Base-by-base conservation (phyloP, 1,140 invertebrate genomes). In the Drosophila trapezifrons region DNA sequence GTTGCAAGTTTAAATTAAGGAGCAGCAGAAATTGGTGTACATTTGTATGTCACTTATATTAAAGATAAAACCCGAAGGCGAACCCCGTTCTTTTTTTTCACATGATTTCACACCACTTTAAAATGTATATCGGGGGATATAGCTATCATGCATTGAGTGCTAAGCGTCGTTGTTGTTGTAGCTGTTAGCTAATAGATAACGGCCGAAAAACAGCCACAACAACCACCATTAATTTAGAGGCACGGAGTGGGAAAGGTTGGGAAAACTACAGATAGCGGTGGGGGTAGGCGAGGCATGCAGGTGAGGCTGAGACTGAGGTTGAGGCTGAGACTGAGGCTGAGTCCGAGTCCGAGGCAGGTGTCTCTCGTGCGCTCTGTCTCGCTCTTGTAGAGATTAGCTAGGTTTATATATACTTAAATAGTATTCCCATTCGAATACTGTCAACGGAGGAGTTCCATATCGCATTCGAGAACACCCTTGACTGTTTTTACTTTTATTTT, bases 171-270 rank as follows among this genome's bases (percentile, higher is more conserved):
- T 66, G 42, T 27, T 57, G 60, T 49, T 40, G 47, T 38, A 47
- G 71, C 69, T 55, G 59, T 73, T 76, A 38, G 62, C 54, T 76
- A 76, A 76, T 76, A 76, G 73, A 76, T 76, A 66, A 59, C 71
- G 55, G 46, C 32, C 59, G 22, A 45, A 20, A 17, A 46, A 56
- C 65, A 54, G 46, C 66, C 40, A 32, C 71, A 74, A 35, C 67
- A 70, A 70, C 51, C 32, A 71, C 69, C 67, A 47, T 71, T 57
- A 63, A 74, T 38, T 75, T 52, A 51, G 62, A 52, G 73, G 72
- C 73, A 57, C 65, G 18, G 70, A 71, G 18, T 38, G 65, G 49
- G 65, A 71, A 71, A 70, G 37, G 27, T 40, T 35, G 71, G 47
- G 62, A 64, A 52, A 52, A 52, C 49, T 22, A 37, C 20, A 37